Base-by-base conservation (phyloP, 2,888 invertebrate genomes). In the Nyleta sp. region DNA sequence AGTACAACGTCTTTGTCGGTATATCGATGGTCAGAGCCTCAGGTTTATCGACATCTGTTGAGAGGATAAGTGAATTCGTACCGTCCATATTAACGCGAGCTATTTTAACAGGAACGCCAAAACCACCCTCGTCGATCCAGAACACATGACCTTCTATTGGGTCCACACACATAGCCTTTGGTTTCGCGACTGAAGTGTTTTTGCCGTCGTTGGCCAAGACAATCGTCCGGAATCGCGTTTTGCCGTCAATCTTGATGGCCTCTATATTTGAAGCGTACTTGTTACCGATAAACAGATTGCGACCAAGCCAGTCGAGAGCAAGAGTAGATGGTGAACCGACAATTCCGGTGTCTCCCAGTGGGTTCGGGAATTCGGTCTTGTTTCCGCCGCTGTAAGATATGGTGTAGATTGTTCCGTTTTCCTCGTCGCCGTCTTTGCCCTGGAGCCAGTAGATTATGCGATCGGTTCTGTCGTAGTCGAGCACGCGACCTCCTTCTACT, bases 51-150 rank as follows among this genome's bases (percentile, higher is more conserved):
- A 96, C 92, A 40, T 94, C 92, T 60, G 95, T 94, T 0, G 95
- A 92, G 0, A 99, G 90, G 2, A 97, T 93, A 0, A 94, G 90
- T 0, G 98, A 92, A 84, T 95, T 94, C 11, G 94, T 93, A 0
- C 99, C 99, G 88, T 98, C 98, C 97, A 99, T 97, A 87, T 97
- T 96, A 0, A 97, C 97, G 84, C 95, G 95, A 0, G 94, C 96
- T 28, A 99, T 95, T 91, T 99, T 99, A 0, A 95, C 93, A 0
- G 97, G 96, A 0, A 98, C 96, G 1, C 97, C 97, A 76, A 92
- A 95, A 7, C 97, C 98, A 8, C 99, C 99, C 82, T 97, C 96
- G 87, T 99, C 99, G 8, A 98, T 94, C 99, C 99, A 99, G 91
- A 97, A 99, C 24, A 91, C 92, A 88, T 91, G 95, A 92, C 99